These are phyloP conservation scores for Sialis lutaria DNA, from an alignment of 2,888 invertebrate species.

Conservation along the genomic window DNA sequence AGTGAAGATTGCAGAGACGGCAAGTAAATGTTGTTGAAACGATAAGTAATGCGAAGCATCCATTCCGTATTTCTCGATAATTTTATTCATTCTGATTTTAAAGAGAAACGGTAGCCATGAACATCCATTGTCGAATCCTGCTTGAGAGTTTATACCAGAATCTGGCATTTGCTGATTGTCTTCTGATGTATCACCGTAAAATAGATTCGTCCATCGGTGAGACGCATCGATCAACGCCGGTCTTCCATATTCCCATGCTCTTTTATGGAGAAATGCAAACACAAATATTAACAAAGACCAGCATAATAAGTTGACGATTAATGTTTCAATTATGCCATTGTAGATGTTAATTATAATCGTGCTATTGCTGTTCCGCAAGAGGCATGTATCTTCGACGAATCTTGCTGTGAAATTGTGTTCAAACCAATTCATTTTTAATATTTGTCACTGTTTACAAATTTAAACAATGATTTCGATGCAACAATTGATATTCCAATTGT, in stretches of 20 bases:
- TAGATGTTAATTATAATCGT: constrained; percentile 52
- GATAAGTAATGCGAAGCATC: constrained; percentile 89
- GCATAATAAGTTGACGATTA: constrained; percentile 65
- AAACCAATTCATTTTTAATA: no score
- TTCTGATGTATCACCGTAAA: constrained; percentile 42
- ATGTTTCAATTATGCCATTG: constrained; percentile 84
- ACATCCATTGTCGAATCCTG: constrained; percentile 43
- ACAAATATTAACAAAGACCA: constrained; percentile 60
- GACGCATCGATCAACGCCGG: constrained; percentile 75
- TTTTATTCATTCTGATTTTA: constrained; percentile 53
- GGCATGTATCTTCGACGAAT: constrained; percentile 18
- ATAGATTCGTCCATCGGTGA: constrained; percentile 79
- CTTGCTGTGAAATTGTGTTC: no score
- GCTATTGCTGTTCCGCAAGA: constrained; percentile 20
- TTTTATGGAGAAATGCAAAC: constrained; percentile 70
- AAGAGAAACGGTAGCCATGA: constrained; percentile 72
- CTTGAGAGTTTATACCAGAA: constrained; percentile 43
- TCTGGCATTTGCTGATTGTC: constrained; percentile 31
- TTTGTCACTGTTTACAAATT: no score
- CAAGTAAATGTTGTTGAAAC: constrained; percentile 80
- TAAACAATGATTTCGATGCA: no score
- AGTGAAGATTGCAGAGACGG: constrained; percentile 63
- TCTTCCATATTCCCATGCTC: constrained; percentile 90
- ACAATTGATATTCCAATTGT: no score
- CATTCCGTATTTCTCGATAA: constrained; percentile 65